Percentiles rank a stretch among this genome's conserved stretches.
phyloP scores from a whole-genome alignment of 2,113 vertebrate species.

The Hippopotamus amphibius region DNA sequence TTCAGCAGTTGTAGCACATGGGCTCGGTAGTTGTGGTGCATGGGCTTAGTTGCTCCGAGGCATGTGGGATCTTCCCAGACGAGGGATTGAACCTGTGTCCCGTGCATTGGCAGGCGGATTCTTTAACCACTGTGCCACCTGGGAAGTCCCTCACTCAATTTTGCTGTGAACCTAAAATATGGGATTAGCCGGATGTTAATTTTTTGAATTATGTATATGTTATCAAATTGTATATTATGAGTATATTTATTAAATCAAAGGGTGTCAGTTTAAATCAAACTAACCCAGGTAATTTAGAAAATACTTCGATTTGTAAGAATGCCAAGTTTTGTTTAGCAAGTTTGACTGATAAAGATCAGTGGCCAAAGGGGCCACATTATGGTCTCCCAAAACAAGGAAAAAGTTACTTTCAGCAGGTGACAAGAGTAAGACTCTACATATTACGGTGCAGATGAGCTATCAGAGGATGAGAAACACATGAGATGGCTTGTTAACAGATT shows the following conservation, averaged over 20 bases:
- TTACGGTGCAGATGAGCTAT: not conserved
- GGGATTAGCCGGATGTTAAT: not conserved
- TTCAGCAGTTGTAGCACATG: too few relatives aligned
- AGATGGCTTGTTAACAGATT: not conserved
- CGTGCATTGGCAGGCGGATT: too few relatives aligned
- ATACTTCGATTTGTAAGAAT: not conserved
- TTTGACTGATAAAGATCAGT: not conserved
- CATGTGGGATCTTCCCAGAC: too few relatives aligned
- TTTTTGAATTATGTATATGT: not conserved
- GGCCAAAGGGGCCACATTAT: not conserved
- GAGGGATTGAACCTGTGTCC: too few relatives aligned
- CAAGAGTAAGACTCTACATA: not conserved
- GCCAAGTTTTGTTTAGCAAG: not conserved
- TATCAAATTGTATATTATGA: not conserved
- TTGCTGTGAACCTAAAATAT: not conserved
- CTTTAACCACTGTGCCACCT: too few relatives aligned
- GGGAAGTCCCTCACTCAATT: not conserved
- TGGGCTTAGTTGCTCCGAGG: too few relatives aligned
- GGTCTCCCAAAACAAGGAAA: not conserved
- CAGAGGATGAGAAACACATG: fast-evolving
- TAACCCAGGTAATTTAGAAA: not conserved
- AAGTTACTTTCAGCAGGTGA: not conserved
- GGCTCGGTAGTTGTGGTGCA: too few relatives aligned
- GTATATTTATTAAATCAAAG: not conserved
- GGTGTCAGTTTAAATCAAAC: not conserved